phyloP scores from a whole-genome alignment of 92 coral and sea anemone genomes.

The Meandrina meandrites region DNA sequence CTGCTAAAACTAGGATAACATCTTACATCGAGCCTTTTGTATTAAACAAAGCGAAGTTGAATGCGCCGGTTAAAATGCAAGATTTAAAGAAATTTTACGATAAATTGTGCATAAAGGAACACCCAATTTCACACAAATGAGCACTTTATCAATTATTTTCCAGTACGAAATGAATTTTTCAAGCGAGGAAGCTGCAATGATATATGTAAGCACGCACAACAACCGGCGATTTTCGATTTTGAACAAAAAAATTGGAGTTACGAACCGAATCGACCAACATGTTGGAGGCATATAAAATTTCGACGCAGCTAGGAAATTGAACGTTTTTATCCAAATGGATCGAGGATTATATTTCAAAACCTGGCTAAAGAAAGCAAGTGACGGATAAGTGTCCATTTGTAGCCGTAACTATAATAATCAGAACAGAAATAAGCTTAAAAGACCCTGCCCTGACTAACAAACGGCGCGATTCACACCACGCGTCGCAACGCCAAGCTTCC shows the following conservation, averaged over 20 bases:
- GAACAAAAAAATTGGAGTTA: not conserved
- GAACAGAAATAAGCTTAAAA: conserved; percentile 9
- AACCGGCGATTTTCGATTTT: conserved; percentile 12
- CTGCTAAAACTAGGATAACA: not conserved
- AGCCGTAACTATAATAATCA: conserved; percentile 1
- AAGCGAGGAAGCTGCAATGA: not conserved
- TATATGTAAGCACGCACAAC: not conserved
- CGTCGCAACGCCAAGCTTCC: conserved; percentile 17
- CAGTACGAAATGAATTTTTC: not conserved
- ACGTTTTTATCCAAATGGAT: not conserved
- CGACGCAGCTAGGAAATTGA: not conserved
- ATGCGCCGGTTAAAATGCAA: not conserved
- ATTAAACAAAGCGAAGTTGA: not conserved
- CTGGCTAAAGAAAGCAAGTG: not conserved
- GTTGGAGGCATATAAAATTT: not conserved
- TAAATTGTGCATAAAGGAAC: not conserved
- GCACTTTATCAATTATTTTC: not conserved
- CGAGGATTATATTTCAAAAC: not conserved
- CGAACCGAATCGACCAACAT: not conserved
- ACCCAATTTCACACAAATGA: not conserved
- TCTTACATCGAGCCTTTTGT: not conserved
- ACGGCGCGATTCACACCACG: conserved; percentile 21
- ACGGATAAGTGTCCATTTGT: not conserved
- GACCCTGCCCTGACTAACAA: conserved; percentile 21
- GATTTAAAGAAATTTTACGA: not conserved